A percentile compares a stretch with the other conserved stretches of the same genome.
Evolutionary conservation across 2,113 vertebrate genomes (phyloP).

Genomic region (human): DNA sequence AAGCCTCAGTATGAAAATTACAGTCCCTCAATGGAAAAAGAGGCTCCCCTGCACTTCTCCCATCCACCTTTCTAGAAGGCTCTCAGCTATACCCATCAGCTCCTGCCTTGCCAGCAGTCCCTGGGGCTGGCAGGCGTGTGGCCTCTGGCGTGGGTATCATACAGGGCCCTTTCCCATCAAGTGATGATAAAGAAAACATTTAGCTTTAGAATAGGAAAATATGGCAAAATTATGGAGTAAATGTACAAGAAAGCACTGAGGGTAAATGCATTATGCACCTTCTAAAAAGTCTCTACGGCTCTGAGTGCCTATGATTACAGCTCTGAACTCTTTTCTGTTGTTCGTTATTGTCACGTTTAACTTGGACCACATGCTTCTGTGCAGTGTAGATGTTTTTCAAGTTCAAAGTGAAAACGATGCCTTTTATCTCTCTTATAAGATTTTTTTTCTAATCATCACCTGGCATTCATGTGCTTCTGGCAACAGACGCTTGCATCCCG

Average conservation of each 20-base stretch:
- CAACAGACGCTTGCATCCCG: background rate
- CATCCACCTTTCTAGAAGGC: background rate
- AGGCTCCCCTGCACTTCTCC: background rate
- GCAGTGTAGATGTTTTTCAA: slow-evolving; percentile 42
- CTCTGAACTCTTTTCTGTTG: background rate
- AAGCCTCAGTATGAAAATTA: background rate
- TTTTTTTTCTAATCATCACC: slow-evolving; percentile 55
- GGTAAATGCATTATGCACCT: background rate
- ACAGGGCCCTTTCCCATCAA: slow-evolving; percentile 1
- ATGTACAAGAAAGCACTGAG: background rate
- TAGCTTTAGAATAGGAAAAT: background rate
- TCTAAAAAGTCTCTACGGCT: background rate
- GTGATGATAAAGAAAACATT: background rate
- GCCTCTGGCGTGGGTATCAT: background rate
- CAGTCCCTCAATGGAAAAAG: background rate
- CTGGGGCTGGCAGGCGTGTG: background rate
- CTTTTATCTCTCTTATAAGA: slow-evolving; percentile 60
- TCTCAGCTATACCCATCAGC: background rate
- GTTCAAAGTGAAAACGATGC: slow-evolving; percentile 62
- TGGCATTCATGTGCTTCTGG: slow-evolving; percentile 43
- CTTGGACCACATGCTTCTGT: slow-evolving; percentile 20
- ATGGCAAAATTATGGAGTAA: slow-evolving; percentile 1
- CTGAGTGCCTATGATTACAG: background rate
- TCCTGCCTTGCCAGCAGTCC: background rate
- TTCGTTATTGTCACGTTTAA: slow-evolving; percentile 6